Percentiles rank a stretch among this genome's conserved stretches.
Conservation (phyloP, 2,113 vertebrate species). For the Misgurnus mizolepis region DNA sequence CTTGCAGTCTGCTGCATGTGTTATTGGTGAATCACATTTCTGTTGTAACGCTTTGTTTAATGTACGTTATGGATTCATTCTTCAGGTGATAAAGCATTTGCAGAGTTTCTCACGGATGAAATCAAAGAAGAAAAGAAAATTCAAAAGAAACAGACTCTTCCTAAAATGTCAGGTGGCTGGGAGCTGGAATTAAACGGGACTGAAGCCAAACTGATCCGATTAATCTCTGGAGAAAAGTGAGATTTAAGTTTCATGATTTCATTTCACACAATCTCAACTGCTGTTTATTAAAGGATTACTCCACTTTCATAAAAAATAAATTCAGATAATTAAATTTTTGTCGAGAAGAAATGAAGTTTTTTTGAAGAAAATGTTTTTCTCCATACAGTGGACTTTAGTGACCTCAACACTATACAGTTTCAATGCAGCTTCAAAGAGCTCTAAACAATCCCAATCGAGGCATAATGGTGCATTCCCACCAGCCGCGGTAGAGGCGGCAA, state of each 20-base stretch:
- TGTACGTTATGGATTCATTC: not conserved
- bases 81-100: constrained; percentile 92
- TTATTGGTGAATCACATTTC: not conserved
- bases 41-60: not conserved
- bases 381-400: too few relatives aligned
- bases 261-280: not conserved
- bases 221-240: constrained; percentile 85
- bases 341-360: too few relatives aligned
- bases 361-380: too few relatives aligned
- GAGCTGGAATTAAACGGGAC: constrained; percentile 88
- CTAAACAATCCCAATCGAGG: too few relatives aligned
- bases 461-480: too few relatives aligned
- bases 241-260: constrained; percentile 38
- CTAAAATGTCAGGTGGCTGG: constrained; percentile 92
- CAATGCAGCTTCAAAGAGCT: too few relatives aligned
- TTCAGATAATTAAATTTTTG: too few relatives aligned
- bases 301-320: too few relatives aligned
- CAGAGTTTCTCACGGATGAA: constrained; percentile 87
- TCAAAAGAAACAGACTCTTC: constrained; percentile 86
- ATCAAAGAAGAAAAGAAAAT: constrained; percentile 94
- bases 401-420: too few relatives aligned
- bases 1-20: not conserved
- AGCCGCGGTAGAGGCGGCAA: too few relatives aligned
- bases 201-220: constrained; percentile 82
- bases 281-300: too few relatives aligned